These are phyloP conservation scores for Drosophila burlai DNA, from an alignment of 1,140 invertebrate genomes.

Conservation along the genomic window DNA sequence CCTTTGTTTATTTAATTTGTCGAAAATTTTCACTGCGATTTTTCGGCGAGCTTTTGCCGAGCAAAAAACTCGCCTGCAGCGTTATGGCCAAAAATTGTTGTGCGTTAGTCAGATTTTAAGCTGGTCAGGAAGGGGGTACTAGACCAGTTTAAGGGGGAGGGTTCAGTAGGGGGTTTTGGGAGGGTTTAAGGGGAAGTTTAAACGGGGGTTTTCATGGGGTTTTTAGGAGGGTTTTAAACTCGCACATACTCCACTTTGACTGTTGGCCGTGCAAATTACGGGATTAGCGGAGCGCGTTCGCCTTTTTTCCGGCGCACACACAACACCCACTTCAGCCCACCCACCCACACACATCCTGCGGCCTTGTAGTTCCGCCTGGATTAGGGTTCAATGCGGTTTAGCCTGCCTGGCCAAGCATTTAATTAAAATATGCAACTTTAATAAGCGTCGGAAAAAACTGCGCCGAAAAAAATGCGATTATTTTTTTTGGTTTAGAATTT, in stretches of 20 bases:
- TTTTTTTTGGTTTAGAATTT: slow-evolving; percentile 47
- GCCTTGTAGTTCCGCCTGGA: slow-evolving; percentile 31
- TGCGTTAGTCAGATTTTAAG: slow-evolving; percentile 81
- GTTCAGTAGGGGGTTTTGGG: not conserved
- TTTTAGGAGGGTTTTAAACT: not conserved
- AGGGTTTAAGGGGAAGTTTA: not conserved
- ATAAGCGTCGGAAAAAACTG: slow-evolving; percentile 34
- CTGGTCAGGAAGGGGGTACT: not conserved
- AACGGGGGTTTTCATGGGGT: not conserved
- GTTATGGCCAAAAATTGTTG: slow-evolving; percentile 74
- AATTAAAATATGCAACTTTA: slow-evolving; percentile 81
- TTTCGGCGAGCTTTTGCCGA: slow-evolving; percentile 43
- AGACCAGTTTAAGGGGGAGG: slow-evolving; percentile 6
- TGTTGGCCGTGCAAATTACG: slow-evolving; percentile 82
- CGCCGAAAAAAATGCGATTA: not conserved
- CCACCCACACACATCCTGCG: slow-evolving; percentile 1
- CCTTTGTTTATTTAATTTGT: slow-evolving; percentile 78
- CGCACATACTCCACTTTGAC: slow-evolving; percentile 15
- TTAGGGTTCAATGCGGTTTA: slow-evolving; percentile 73
- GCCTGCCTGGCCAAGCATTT: slow-evolving; percentile 44
- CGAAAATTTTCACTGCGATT: slow-evolving; percentile 70
- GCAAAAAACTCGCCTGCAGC: slow-evolving; percentile 69
- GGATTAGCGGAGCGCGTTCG: slow-evolving; percentile 69
- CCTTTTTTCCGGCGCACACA: slow-evolving; percentile 55
- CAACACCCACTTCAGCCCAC: not conserved